Evolutionary conservation across 2,113 vertebrate species (phyloP), one percentile per base, ranked within the genome.

Genomic region (Diglossa brunneiventris): DNA sequence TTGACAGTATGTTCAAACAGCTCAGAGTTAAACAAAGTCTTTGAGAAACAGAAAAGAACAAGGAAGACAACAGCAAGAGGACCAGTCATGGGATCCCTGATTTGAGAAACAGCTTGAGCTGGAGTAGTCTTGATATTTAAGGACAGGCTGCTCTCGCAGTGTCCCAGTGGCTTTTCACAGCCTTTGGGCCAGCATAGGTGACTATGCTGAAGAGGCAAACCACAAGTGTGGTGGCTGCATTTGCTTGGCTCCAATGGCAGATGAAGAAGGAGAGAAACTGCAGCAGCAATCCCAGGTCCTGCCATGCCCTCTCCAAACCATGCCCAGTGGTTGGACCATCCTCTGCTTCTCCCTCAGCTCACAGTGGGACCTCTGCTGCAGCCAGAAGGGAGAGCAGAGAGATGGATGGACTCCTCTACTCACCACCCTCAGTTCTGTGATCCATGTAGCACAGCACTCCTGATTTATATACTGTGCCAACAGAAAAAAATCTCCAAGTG

Each of bases 241-340:
- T 42, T 46, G 13, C 31, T 35, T 56, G 9, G 10, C 21, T 55
- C 56, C 53, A 80, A n/a, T 10, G 15, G 46, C 31, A 89, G 61
- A 53, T 24, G n/a, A 56, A 42, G 27, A 53, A 75, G 37, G 22
- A 69, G 50, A 30, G 52, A 62, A 37, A 24, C 28, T n/a, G 47
- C 49, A 46, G 33, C 1, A 1, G 35, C 6, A 58, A 18, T 27
- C 27, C 26, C 8, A 5, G 9, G 26, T 68, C 21, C 39, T 72
- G 35, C 49, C 1, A 2, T 14, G 49, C 11, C 30, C 11, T 12
- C 47, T 66, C 27, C 0, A 0, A 89, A 55, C 9, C 12, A 21
- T 0, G 0, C 16, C 15, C 1, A 0, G 37, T 74, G 28, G 31
- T 3, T 33, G 53, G 53, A 55, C 53, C 13, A 19, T 70, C 20